Evolutionary conservation across 2,797 vertebrate species (phyloP), one percentile per base, ranked within the genome.

Genomic region (Onychomys torridus): DNA sequence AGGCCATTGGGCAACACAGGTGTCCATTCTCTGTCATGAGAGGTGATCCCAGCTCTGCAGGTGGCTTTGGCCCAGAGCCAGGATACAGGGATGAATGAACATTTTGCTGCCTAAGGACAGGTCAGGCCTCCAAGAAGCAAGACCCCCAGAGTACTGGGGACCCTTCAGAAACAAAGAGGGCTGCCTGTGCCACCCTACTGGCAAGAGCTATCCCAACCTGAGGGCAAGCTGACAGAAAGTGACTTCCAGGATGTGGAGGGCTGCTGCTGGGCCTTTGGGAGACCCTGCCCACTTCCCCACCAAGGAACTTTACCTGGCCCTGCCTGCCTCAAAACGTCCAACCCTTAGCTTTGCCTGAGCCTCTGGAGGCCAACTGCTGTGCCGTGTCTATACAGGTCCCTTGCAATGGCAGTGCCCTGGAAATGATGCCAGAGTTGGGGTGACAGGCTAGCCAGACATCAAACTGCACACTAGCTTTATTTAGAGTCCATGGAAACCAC

Each of bases 1-100:
- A 9, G 71, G 16, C n/a, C 5, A 37, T 63, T 0, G 10, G 75
- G 71, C 73, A 29, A 49, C 55, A 75, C 43, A 10, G 52, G 46
- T 9, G 65, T 16, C 34, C 5, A 0, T 57, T 46, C 57, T 6
- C 34, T 10, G 23, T 29, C 57, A 2, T 0, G 5, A 89, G 84
- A 46, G 25, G 40, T 1, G 23, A 49, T 19, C 19, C 63, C 19
- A 57, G 43, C 11, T 37, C 5, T n/a, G 59, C 12, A 37, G 63
- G 78, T 6, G 2, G 67, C 49, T 32, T 67, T 71, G 83, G 79
- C 61, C 43, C 43, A 52, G 40, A 52, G 43, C 90, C 59, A 29
- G 81, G 34, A 21, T 81, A 27, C 29, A 27, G 27, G 29, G 23
- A 7, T 0, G 13, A 7, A 7, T 0, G 13, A 7, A 19, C 61